Base-by-base conservation (phyloP, 2,888 invertebrate genomes). In the Pedicia rivosa region DNA sequence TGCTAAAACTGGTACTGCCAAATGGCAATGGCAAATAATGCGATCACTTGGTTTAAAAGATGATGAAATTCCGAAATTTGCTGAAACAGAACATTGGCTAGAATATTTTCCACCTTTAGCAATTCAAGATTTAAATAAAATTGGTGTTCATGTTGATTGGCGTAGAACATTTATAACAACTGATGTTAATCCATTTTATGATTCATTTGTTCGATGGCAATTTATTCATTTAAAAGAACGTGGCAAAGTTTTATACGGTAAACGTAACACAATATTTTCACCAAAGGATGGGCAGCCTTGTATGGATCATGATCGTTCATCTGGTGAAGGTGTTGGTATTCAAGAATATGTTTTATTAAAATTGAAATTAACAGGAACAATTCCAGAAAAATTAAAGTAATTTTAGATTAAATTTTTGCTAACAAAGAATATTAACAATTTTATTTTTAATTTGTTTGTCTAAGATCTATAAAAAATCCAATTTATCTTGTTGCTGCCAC, bases 11-110 rank as follows among this genome's bases (percentile, higher is more conserved):
- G 91, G 84, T 2, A 55, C 67, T 4, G 78, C 81, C 1, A 95
- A 92, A 59, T 98, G 82, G 58, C 98, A 98, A 53, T 98, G 97
- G 97, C 84, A 97, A 63, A 98, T 99, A 37, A 98, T 98, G 98
- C 71, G 80, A 54, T 82, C 86, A 51, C 65, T 98, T 39, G 95
- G 92, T 0, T 64, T 99, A 33, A 56, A 67, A 3, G 83, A 97
- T 54, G 80, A 84, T n/a, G 92, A 97, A 53, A 97, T 99, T 27
- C 72, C 73, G 42, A 68, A 80, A 46, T 99, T 98, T 68, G 82
- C 94, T 13, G 78, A 95, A 62, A 76, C 86, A 3, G 65, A 71
- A 37, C 74, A 94, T 58, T 98, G 98, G 98, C 66, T 99, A n/a
- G 75, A 84, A 46, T 97, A 94, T 59, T 98, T 99, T 55, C 97